Evolutionary conservation across 2,888 invertebrate species (phyloP), one percentile per base, ranked within the genome.

Genomic region (Subacronicta megacephala): DNA sequence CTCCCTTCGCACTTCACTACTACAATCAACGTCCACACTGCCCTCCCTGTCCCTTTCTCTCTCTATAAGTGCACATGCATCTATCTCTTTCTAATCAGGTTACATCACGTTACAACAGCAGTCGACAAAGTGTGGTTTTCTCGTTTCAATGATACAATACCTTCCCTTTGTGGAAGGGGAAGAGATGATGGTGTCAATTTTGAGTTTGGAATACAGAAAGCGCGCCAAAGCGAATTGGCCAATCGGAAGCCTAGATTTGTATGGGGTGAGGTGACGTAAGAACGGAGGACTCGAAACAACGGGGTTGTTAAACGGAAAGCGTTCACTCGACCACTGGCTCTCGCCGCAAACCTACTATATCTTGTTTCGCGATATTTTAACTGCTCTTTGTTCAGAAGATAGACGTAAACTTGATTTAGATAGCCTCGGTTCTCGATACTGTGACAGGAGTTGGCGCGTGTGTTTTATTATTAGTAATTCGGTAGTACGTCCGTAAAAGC

Each of bases 221-320:
- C 93, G 93, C 94, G 94, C 88, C 92, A 94, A 94, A 93, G 68
- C 75, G 88, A 90, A 92, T 76, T 57, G 62, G 69, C 91, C 90
- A 91, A 90, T 92, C 55, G 68, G 81, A 49, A 62, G 52, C 74
- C 78, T 62, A 70, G 58, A 76, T 84, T 80, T 2, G 79, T 84
- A 89, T 94, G 92, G 94, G 94, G 94, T 94, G 94, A 94, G 92
- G 89, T 93, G 94, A 93, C 92, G 93, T 91, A 90, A 90, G 86
- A 80, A 82, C 72, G 75, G 83, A 80, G 84, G 83, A 80, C 80
- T 85, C 74, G 86, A 82, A 80, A 78, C 80, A 87, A 81, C 87
- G 88, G 93, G 93, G 93, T 93, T 93, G 93, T 89, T 89, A 90
- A 80, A 85, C 89, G 90, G 82, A 81, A 83, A 83, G 89, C 90